Percentiles rank a stretch among this genome's conserved stretches.
phyloP scores from a whole-genome alignment of 2,797 vertebrate genomes.

The Propithecus perrieri region DNA sequence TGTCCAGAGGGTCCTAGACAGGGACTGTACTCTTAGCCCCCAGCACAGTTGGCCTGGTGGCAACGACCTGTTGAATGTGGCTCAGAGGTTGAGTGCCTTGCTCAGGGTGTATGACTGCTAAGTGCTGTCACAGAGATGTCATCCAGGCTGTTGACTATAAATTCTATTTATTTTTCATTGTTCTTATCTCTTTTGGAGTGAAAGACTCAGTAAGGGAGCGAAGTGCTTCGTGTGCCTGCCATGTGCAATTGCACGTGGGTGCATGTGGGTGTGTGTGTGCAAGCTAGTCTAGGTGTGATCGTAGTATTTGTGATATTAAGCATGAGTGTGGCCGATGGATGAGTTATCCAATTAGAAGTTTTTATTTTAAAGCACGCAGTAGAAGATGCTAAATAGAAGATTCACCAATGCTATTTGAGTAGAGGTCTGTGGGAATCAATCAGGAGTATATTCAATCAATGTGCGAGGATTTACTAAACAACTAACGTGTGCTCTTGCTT shows the following conservation, averaged over 20 bases:
- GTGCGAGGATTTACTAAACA: not conserved
- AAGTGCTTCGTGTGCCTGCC: not conserved
- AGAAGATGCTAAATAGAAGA: not conserved
- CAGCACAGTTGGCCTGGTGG: not conserved
- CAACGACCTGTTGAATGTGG: not conserved
- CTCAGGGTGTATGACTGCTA: not conserved
- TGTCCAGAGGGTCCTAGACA: not conserved
- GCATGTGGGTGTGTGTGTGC: not conserved
- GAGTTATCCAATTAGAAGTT: not conserved
- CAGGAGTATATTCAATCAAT: not conserved
- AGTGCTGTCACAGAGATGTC: not conserved
- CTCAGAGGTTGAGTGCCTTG: not conserved
- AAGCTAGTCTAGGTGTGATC: not conserved
- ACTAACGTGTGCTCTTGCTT: not conserved
- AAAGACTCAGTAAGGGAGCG: not conserved
- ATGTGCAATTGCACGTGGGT: not conserved
- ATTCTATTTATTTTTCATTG: not conserved
- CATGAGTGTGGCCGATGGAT: not conserved
- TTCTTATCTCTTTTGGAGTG: not conserved
- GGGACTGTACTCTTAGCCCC: not conserved
- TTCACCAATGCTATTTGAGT: not conserved
- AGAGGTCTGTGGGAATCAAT: not conserved
- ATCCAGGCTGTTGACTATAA: not conserved
- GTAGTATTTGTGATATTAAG: not conserved
- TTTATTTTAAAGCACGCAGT: conserved; percentile 12